Evolutionary conservation across 2,113 vertebrate species (phyloP), one percentile per base, ranked within the genome.

Genomic region (Prionailurus viverrinus): DNA sequence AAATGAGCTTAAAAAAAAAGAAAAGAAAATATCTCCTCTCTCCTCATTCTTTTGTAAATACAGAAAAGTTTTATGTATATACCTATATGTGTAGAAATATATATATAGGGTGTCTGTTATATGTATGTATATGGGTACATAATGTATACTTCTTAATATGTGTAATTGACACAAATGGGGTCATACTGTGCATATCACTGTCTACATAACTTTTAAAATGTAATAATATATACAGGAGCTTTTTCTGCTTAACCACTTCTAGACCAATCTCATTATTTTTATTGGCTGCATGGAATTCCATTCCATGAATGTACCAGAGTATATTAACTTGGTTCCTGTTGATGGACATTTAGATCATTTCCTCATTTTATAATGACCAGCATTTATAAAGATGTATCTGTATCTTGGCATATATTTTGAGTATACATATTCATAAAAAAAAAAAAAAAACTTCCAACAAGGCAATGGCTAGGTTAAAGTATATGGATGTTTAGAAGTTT

Each of bases 401-500:
- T 74, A 39, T 79, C 25, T 78, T 63, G 48, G 33, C 7, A 95
- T 74, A 61, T 53, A n/a, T 78, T 95, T 95, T 93, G 6, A 84
- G 69, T 91, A n/a, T 6, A 25, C 3, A 89, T 23, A 1, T 73
- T 11, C 15, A 55, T 48, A 78, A 65, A 91, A 45, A 45, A 36
- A 36, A 36, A 36, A 36, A 36, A 2, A 45, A 68, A 71, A 29
- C 65, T 76, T 95, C 74, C 78, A 79, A 33, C 51, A 65, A n/a
- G 95, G 36, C 25, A 48, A 48, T 41, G 5, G 18, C 41, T 96
- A 58, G 1, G 45, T 83, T 91, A 87, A 71, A 83, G 16, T 82
- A 78, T 65, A 66, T 78, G 11, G 9, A 19, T 81, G 66, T 88
- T 95, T 93, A 97, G 39, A 93, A 96, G 81, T 55, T 95, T 86